A percentile compares a stretch with the other conserved stretches of the same genome.
These are phyloP conservation scores for Parascotia fuliginaria DNA, from an alignment of 2,888 invertebrate species.

Conservation along the genomic window DNA sequence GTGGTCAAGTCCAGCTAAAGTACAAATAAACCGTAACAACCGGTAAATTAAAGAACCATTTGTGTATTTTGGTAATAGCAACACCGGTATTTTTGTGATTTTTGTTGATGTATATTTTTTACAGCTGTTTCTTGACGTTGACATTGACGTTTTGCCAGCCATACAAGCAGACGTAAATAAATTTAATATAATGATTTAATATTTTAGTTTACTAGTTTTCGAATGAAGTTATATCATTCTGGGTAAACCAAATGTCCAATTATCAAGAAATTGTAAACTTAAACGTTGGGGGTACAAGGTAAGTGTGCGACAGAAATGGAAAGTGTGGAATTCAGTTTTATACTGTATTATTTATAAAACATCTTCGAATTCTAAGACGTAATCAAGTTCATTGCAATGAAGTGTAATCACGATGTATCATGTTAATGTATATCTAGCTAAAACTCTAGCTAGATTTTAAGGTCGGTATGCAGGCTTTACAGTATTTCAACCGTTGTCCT, in stretches of 20 bases:
- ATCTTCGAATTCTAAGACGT: background rate
- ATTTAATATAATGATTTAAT: constrained; percentile 18
- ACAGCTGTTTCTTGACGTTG: constrained; percentile 55
- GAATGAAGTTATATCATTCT: constrained; percentile 24
- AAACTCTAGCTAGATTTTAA: too few relatives aligned
- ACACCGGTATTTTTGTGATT: background rate
- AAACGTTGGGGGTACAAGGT: constrained; percentile 98
- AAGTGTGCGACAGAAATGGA: constrained; percentile 52
- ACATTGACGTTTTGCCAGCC: constrained; percentile 40
- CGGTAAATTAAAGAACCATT: background rate
- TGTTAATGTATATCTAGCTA: background rate
- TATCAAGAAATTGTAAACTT: constrained; percentile 92
- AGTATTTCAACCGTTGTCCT: too few relatives aligned
- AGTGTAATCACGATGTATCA: background rate
- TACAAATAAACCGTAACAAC: constrained; percentile 6
- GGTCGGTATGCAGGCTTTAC: too few relatives aligned
- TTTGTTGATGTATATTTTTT: constrained; percentile 32
- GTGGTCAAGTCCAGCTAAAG: constrained; percentile 11
- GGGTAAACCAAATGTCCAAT: constrained; percentile 66
- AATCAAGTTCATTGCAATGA: background rate
- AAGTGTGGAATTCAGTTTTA: constrained; percentile 29
- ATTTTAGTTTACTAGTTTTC: constrained; percentile 11
- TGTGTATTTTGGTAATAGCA: too few relatives aligned
- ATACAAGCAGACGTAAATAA: constrained; percentile 34
- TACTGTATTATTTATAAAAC: constrained; percentile 5